A percentile compares a stretch with the other conserved stretches of the same genome.
Conservation (phyloP, 35 echinoderm and acorn worm species). For the Anneissia japonica region DNA sequence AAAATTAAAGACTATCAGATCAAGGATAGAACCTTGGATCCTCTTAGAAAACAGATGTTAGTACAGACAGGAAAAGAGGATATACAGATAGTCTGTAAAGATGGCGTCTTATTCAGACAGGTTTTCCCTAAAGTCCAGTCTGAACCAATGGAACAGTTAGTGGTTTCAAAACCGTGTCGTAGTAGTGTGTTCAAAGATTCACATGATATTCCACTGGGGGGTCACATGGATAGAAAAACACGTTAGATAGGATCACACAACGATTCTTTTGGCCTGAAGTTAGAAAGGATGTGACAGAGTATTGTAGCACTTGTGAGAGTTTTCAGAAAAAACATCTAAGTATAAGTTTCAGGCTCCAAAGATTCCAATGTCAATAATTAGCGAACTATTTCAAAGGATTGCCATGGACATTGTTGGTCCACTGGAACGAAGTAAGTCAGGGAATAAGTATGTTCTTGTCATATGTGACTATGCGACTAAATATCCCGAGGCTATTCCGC, state of each 20-base stretch:
- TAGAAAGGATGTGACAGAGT: background rate
- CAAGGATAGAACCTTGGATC: no score
- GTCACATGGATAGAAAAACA: constrained; percentile 36
- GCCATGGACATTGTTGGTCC: constrained; percentile 21
- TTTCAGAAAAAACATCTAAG: no score
- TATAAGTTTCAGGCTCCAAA: background rate
- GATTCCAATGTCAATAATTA: constrained; percentile 14
- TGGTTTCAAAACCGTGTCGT: background rate
- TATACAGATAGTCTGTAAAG: background rate
- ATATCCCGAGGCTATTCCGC: constrained; percentile 26
- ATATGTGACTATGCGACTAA: constrained; percentile 36
- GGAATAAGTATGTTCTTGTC: constrained; percentile 16
- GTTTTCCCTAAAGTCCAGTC: background rate
- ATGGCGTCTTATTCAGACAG: background rate
- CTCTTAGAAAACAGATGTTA: no score
- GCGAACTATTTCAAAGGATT: background rate
- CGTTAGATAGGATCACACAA: constrained; percentile 16
- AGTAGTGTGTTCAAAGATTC: no score
- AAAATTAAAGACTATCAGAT: no score
- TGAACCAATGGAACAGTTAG: background rate
- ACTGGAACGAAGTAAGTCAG: background rate
- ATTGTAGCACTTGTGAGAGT: no score
- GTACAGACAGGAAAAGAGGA: no score
- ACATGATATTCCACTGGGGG: constrained; percentile 31
- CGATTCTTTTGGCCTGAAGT: constrained; percentile 31